Evolutionary conservation across 2,797 vertebrate genomes (phyloP), one percentile per base, ranked within the genome.

Genomic region (Sebastes dallii): DNA sequence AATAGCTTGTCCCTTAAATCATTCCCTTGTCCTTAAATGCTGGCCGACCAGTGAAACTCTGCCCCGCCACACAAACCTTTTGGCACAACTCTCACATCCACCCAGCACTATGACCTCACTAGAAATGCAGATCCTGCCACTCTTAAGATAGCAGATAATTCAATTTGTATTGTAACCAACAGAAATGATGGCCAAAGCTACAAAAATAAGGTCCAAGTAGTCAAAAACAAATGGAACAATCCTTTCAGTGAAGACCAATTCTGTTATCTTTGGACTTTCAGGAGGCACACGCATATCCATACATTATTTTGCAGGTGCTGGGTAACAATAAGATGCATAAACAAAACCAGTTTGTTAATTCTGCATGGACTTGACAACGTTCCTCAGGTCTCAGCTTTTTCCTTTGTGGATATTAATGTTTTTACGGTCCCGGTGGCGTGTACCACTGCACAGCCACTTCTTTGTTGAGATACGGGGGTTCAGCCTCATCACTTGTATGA

Each of bases 1-100:
- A 87, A 93, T 95, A 92, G 54, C 67, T 72, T 72, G 84, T 88
- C 81, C 65, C 89, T 91, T 93, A 87, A 92, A 90, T 94, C 88
- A 91, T 12, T 78, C 76, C 50, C 74, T 61, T 88, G 83, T 88
- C 87, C 70, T 91, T 86, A 85, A 84, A 88, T 80, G 84, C 75
- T 61, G 54, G 68, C 75, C 64, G 58, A 80, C 56, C 79, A 83
- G 75, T 65, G 73, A 86, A 77, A 61, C 68, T 67, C 75, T 52
- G 76, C 80, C 67, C 67, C 70, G 54, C 20, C 42, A 80, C 75
- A 80, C 80, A 82, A 88, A 82, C 56, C 72, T 55, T 67, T 52
- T 61, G 27, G 75, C 76, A 11, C 46, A 62, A 39, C 50, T 25
- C 83, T 72, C 50, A 16, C 64, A 77, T 87, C 71, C 58, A 80